Evolutionary conservation across 1,140 invertebrate species (phyloP).

Genomic region (Ctenoplectra terminalis): DNA sequence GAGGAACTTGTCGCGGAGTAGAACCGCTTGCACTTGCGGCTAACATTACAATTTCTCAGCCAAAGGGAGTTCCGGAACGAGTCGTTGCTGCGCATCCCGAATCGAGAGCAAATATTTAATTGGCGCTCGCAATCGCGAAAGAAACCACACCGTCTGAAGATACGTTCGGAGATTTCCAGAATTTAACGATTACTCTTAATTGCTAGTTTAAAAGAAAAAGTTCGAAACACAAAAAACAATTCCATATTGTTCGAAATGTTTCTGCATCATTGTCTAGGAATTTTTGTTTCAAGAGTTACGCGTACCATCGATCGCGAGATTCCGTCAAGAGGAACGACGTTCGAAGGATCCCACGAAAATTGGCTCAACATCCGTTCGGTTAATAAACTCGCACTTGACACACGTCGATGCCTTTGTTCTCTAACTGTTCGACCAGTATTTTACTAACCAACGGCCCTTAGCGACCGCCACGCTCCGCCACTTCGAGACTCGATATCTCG

Average conservation of each 20-base stretch:
- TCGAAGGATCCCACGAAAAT: not conserved
- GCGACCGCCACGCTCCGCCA: slow-evolving; percentile 49
- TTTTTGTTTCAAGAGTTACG: no score
- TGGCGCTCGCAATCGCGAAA: slow-evolving; percentile 27
- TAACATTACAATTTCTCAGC: slow-evolving; percentile 39
- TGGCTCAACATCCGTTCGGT: not conserved
- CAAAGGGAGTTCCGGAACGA: slow-evolving; percentile 15
- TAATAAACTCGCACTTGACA: slow-evolving; percentile 4
- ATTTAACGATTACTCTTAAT: no score
- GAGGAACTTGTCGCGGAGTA: slow-evolving; percentile 26
- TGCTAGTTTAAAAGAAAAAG: no score
- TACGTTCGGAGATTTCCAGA: not conserved
- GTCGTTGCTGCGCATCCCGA: slow-evolving; percentile 27
- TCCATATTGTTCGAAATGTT: no score
- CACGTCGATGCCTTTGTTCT: slow-evolving; percentile 2
- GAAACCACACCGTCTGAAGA: slow-evolving; percentile 26
- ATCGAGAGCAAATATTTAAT: slow-evolving; percentile 59
- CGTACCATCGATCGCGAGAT: no score
- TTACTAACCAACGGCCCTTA: slow-evolving; percentile 30
- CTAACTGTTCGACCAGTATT: slow-evolving; percentile 25
- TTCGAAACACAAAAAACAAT: no score
- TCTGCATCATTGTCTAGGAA: no score
- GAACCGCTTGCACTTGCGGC: slow-evolving; percentile 21
- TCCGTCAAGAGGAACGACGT: no score
- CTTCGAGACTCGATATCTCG: slow-evolving; percentile 46